Evolutionary conservation across 2,888 invertebrate species (phyloP).

Genomic region (Drosophila neotestacea): DNA sequence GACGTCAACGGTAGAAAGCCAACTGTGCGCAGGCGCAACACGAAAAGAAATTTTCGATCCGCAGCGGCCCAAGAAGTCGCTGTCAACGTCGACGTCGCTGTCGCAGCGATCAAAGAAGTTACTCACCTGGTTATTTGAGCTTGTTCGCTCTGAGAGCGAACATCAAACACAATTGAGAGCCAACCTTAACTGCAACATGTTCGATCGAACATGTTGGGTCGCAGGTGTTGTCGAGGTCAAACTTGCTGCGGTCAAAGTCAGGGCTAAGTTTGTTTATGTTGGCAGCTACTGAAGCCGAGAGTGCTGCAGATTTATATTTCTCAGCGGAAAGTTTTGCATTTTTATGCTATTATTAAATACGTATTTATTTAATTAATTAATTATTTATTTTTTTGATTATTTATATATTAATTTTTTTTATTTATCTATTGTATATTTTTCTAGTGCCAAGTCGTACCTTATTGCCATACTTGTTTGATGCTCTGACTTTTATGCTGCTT

Average conservation of each 20-base stretch:
- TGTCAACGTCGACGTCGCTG: constrained; percentile 25
- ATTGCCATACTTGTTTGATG: no score
- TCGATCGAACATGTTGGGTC: constrained; percentile 63
- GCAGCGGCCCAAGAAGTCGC: constrained; percentile 60
- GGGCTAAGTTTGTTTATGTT: constrained; percentile 79
- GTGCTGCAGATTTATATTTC: not conserved
- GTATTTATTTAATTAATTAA: not conserved
- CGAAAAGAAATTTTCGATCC: constrained; percentile 83
- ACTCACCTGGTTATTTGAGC: constrained; percentile 42
- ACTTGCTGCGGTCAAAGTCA: constrained; percentile 79
- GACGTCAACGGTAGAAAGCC: constrained; percentile 86
- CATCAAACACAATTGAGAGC: constrained; percentile 18
- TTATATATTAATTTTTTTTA: not conserved
- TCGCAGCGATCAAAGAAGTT: constrained; percentile 58
- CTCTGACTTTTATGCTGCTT: no score
- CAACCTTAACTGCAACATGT: constrained; percentile 46
- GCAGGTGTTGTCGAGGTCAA: constrained; percentile 68
- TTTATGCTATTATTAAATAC: no score
- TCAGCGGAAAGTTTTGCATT: not conserved
- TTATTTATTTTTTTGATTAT: not conserved
- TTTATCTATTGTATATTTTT: no score
- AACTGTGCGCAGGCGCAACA: constrained; percentile 85
- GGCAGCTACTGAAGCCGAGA: constrained; percentile 5
- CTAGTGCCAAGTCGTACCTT: no score
- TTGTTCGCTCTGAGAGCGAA: constrained; percentile 17